Base-by-base conservation (phyloP, 1,140 invertebrate genomes). In the Subanguina moxae region DNA sequence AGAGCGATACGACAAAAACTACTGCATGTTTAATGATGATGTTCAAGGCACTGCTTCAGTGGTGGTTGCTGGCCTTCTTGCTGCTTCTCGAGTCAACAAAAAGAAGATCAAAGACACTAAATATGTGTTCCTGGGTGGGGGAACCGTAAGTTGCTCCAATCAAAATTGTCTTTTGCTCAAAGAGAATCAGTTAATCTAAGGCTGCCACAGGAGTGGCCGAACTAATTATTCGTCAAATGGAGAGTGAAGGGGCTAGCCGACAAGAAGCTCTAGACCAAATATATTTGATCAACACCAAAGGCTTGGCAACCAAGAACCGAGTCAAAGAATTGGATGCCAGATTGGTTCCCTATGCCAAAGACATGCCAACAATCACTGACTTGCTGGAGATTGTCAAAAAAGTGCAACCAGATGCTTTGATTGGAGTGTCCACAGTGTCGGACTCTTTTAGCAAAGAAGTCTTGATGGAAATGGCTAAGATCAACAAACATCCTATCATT, bases 11-110 rank as follows among this genome's bases (percentile, higher is more conserved):
- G 86, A 90, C 63, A 84, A 90, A 67, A 86, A 87, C 52, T 95
- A 93, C 78, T 94, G 92, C 79, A 94, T 91, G 7, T 97, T 97
- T 80, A 97, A 97, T 80, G 93, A 97, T 82, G 93, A 97, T 80
- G 95, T 96, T 82, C 93, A 96, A 77, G 93, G 93, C 25, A 96
- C 93, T 0, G 93, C 93, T 0, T 88, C 90, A 30, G 93, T 95
- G 59, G 91, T 90, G 15, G 90, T 94, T 0, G 91, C 92, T 28
- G 93, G 93, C 3, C 84, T 97, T 13, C 83, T 93, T 46, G 91
- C 92, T 0, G 89, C 90, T 1, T 86, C 89, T 52, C 86, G 90
- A 76, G 85, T 94, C n/a, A 93, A 91, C 0, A 87, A 87, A 42
- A 89, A 88, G 65, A 87, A 87, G 73, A 87, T 96, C 42, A 86